These are phyloP conservation scores for Sterna hirundo DNA, from an alignment of 2,113 vertebrate species.

Conservation along the genomic window DNA sequence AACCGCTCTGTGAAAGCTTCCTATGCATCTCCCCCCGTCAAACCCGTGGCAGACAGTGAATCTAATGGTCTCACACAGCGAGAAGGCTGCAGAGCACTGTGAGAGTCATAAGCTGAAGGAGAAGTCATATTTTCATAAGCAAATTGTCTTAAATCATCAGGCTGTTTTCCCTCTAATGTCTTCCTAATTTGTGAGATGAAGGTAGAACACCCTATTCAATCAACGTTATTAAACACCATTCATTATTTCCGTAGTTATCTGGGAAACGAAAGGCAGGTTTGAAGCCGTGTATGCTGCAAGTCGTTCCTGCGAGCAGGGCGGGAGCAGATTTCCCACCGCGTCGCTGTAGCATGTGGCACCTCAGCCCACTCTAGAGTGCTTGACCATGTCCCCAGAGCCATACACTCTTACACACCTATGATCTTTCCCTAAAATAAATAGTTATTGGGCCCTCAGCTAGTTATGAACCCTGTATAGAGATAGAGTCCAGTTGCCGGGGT, in stretches of 20 bases:
- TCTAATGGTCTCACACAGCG: not conserved
- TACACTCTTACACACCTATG: accelerated
- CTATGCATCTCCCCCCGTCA: not conserved
- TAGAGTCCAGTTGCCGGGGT: not conserved
- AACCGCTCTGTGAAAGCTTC: not conserved
- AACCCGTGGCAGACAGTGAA: not conserved
- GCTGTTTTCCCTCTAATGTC: not conserved
- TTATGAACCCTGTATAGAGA: not conserved
- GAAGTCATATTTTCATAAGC: not conserved
- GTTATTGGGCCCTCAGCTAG: not conserved
- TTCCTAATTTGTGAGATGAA: not conserved
- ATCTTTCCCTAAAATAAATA: not conserved
- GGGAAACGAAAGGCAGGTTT: not conserved
- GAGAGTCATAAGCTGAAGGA: not conserved
- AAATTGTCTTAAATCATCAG: not conserved
- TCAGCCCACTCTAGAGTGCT: not conserved
- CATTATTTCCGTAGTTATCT: not conserved
- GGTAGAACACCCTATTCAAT: not conserved
- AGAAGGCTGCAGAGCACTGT: not conserved
- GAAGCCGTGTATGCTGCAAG: not conserved
- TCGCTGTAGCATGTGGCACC: not conserved
- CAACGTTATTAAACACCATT: not conserved
- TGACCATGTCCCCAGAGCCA: not conserved
- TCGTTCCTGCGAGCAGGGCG: accelerated
- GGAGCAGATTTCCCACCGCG: not conserved